Evolutionary conservation across 2,113 vertebrate species (phyloP).

Genomic region (Barbus barbus): DNA sequence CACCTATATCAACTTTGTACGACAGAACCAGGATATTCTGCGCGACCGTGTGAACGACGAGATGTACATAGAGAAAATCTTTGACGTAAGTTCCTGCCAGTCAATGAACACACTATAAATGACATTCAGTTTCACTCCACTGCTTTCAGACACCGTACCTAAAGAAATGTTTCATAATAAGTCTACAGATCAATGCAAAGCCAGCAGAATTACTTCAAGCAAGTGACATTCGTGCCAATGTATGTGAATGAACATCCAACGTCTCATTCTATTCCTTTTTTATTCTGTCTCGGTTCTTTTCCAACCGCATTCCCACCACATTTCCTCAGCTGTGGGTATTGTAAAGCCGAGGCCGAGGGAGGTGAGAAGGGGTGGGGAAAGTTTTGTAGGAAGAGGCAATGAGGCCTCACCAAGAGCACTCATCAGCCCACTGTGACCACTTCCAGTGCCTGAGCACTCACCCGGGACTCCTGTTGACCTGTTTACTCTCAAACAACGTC

Average conservation of each 20-base stretch:
- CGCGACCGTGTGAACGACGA: slow-evolving; percentile 91
- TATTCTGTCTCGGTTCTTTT: not conserved
- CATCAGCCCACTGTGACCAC: slow-evolving; percentile 82
- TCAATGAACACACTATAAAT: not conserved
- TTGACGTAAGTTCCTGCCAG: slow-evolving; percentile 86
- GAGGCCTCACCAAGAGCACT: slow-evolving; percentile 66
- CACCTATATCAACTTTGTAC: slow-evolving; percentile 93
- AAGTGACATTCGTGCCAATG: not conserved
- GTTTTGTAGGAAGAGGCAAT: slow-evolving; percentile 44
- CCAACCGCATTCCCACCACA: not conserved
- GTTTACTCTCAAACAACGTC: not conserved
- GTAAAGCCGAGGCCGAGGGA: slow-evolving; percentile 29
- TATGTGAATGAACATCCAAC: not conserved
- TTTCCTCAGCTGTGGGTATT: slow-evolving; percentile 30
- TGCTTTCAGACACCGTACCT: not conserved
- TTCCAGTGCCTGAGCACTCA: slow-evolving; percentile 77
- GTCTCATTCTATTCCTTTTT: not conserved
- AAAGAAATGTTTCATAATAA: not conserved
- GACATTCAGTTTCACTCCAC: not conserved
- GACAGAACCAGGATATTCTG: slow-evolving; percentile 96
- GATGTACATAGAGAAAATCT: slow-evolving; percentile 89
- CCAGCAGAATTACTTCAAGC: not conserved
- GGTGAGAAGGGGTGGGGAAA: slow-evolving; percentile 49
- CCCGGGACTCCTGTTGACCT: slow-evolving; percentile 83
- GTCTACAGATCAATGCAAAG: not conserved